Evolutionary conservation across 2,888 invertebrate species (phyloP).

Genomic region (Megaustenia siamemsis): DNA sequence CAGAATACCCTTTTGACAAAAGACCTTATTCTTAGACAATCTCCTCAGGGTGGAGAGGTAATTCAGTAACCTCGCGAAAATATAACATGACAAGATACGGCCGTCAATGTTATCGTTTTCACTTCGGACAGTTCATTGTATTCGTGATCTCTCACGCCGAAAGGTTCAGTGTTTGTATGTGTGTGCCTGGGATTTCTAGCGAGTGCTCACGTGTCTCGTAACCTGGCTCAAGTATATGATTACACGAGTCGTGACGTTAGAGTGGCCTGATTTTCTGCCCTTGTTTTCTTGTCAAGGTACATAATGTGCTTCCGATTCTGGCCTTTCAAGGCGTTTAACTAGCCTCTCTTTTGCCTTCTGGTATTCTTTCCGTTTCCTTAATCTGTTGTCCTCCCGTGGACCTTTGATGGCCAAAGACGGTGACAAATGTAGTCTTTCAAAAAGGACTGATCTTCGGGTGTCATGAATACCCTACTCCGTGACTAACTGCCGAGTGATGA

Average conservation of each 20-base stretch:
- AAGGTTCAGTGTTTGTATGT: slow-evolving; percentile 19
- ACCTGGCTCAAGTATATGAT: slow-evolving; percentile 41
- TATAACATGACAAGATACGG: no score
- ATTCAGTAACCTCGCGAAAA: slow-evolving; percentile 18
- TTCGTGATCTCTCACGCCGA: slow-evolving; percentile 32
- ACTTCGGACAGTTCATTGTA: slow-evolving; percentile 30
- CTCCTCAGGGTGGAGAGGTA: not conserved
- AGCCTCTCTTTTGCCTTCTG: slow-evolving; percentile 14
- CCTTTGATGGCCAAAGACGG: not conserved
- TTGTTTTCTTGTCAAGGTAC: slow-evolving; percentile 4
- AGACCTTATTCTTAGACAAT: not conserved
- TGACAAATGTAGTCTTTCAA: slow-evolving; percentile 44
- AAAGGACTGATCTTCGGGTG: slow-evolving; percentile 14
- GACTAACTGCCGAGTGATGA: slow-evolving; percentile 48
- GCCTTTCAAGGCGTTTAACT: slow-evolving; percentile 3
- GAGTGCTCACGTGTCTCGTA: slow-evolving; percentile 38
- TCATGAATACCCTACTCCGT: slow-evolving; percentile 46
- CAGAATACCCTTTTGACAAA: slow-evolving; percentile 12
- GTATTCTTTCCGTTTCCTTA: slow-evolving; percentile 4
- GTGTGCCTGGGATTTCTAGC: slow-evolving; percentile 4
- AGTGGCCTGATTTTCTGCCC: slow-evolving; percentile 7
- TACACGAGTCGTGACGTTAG: slow-evolving; percentile 12
- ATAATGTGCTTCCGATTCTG: slow-evolving; percentile 46
- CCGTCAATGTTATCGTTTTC: not conserved
- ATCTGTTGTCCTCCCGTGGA: slow-evolving; percentile 23